Conservation (phyloP, 2,888 invertebrate species). For the Seladonia tumulorum region DNA sequence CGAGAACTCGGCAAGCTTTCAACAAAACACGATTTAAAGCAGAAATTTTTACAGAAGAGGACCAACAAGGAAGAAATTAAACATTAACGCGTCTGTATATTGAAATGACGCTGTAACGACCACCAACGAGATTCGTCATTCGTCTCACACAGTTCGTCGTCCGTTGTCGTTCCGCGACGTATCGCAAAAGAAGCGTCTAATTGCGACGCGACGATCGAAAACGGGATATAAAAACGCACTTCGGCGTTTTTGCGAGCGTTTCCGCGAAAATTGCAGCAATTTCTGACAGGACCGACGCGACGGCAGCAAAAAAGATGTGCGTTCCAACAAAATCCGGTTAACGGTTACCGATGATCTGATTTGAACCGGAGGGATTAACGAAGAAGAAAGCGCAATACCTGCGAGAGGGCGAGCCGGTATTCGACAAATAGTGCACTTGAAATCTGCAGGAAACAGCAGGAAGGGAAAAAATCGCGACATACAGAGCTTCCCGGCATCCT, state of each 20-base stretch:
- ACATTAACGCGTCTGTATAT: background rate
- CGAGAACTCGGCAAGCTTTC: background rate
- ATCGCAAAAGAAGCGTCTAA: background rate
- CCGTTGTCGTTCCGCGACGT: background rate
- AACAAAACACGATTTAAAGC: background rate
- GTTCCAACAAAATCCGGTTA: background rate
- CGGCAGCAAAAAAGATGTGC: background rate
- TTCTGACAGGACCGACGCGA: background rate
- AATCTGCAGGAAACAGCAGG: slow-evolving; percentile 4
- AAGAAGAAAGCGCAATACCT: slow-evolving; percentile 17
- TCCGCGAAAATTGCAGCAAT: background rate
- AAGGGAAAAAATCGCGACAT: slow-evolving; percentile 7
- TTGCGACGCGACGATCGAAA: background rate
- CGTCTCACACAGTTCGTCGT: background rate
- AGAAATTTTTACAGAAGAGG: background rate
- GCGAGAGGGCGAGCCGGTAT: slow-evolving; percentile 15
- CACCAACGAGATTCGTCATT: background rate
- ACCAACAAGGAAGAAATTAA: background rate
- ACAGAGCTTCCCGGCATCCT: slow-evolving; percentile 17
- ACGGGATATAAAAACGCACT: too few species aligned
- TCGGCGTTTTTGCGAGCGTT: too few species aligned
- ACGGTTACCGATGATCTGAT: slow-evolving; percentile 4
- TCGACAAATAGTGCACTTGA: slow-evolving; percentile 44
- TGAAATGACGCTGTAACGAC: background rate
- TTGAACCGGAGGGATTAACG: background rate